These are phyloP conservation scores for Falco columbarius DNA, from an alignment of 2,797 vertebrate species.

Conservation along the genomic window DNA sequence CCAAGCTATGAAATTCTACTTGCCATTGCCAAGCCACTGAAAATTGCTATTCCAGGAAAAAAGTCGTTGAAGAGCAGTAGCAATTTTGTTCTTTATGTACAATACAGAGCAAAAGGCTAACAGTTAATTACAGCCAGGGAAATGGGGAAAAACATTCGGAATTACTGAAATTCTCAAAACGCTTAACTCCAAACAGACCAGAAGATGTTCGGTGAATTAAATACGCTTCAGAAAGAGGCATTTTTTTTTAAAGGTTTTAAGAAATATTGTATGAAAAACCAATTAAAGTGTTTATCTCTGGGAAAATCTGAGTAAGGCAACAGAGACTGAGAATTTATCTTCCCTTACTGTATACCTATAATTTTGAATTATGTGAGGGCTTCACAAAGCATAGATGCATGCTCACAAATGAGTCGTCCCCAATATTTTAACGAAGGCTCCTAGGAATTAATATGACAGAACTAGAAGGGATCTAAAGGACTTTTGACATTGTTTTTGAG, in stretches of 20 bases:
- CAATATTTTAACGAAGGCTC: neutral
- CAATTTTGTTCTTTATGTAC: neutral
- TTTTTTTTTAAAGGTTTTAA: neutral
- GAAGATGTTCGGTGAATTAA: neutral
- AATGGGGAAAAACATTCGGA: neutral
- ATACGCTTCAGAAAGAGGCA: neutral
- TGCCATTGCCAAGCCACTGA: conserved; percentile 15
- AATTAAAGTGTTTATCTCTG: neutral
- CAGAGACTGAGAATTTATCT: neutral
- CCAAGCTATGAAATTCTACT: conserved; percentile 1
- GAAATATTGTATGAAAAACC: neutral
- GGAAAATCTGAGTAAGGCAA: neutral
- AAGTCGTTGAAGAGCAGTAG: neutral
- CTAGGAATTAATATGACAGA: neutral
- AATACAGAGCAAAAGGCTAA: neutral
- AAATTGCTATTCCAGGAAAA: conserved; percentile 41
- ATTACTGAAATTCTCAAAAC: neutral
- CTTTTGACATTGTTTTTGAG: neutral
- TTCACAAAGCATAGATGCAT: neutral
- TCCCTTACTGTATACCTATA: neutral
- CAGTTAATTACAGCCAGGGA: neutral
- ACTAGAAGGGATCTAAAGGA: neutral
- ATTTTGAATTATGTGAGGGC: neutral
- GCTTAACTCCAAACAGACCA: neutral
- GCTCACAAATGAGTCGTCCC: neutral